Conservation (phyloP, 2,888 invertebrate species). For the Nomada hirtipes region DNA sequence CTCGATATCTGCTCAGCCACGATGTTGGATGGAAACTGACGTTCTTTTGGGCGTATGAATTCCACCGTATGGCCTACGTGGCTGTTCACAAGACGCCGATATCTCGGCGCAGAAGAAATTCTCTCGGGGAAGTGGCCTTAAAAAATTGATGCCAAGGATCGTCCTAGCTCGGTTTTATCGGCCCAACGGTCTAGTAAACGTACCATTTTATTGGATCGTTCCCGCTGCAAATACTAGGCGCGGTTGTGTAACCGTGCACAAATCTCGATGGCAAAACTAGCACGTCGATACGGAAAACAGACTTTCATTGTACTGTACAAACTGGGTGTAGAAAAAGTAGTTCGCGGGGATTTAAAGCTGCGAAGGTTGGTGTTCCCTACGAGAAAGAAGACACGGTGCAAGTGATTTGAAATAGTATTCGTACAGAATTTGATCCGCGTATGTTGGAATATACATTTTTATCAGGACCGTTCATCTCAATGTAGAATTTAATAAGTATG, state of each 20-base stretch:
- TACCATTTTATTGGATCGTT: constrained; percentile 66
- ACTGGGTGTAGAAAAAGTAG: constrained; percentile 4
- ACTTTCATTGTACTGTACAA: constrained; percentile 21
- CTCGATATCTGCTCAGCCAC: not conserved
- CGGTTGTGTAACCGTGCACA: constrained; percentile 44
- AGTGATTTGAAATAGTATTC: too few species aligned
- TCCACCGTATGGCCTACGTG: constrained; percentile 7
- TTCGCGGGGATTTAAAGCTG: constrained; percentile 1
- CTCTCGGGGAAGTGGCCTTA: constrained; percentile 54
- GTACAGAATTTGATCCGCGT: too few species aligned
- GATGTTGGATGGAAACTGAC: constrained; percentile 1
- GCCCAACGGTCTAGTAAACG: constrained; percentile 67
- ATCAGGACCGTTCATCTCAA: too few species aligned
- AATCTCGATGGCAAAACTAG: constrained; percentile 55
- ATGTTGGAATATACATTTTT: too few species aligned
- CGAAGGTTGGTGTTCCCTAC: not conserved
- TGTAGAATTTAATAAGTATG: too few species aligned
- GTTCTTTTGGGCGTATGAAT: constrained; percentile 23
- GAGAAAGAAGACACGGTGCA: too few species aligned
- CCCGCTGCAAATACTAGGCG: constrained; percentile 51
- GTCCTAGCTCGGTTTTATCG: constrained; percentile 65
- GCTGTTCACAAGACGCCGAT: not conserved
- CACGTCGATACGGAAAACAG: constrained; percentile 41
- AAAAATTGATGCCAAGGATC: constrained; percentile 67
- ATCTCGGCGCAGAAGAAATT: constrained; percentile 38